Evolutionary conservation across 2,113 vertebrate species (phyloP).

Genomic region (Hippocampus comes): DNA sequence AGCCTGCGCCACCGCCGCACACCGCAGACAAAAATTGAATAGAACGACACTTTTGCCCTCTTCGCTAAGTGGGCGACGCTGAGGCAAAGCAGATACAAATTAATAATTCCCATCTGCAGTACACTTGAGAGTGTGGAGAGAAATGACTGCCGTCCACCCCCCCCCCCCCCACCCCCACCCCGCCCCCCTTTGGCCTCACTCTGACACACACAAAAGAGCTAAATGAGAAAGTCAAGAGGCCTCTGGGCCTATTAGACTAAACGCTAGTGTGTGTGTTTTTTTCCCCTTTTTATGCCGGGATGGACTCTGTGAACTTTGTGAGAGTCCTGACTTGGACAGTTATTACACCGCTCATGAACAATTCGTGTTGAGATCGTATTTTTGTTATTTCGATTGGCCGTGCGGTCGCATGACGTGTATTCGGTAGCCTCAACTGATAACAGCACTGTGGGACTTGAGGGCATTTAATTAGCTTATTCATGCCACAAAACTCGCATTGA

Average conservation of each 20-base stretch:
- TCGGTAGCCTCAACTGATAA: background rate
- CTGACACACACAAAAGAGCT: constrained; percentile 68
- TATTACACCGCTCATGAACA: constrained; percentile 27
- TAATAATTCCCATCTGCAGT: constrained; percentile 80
- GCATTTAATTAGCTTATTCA: background rate
- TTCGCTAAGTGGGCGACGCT: constrained; percentile 62
- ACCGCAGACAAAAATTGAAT: constrained; percentile 72
- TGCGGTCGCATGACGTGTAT: background rate
- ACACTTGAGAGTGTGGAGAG: constrained; percentile 58
- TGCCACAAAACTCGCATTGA: background rate
- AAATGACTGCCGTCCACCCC: constrained; percentile 64
- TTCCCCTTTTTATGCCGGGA: constrained; percentile 37
- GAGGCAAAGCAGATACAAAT: constrained; percentile 80
- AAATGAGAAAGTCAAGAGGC: constrained; percentile 75
- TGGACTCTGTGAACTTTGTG: constrained; percentile 66
- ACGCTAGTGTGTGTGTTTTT: constrained; percentile 59
- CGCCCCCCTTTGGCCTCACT: constrained; percentile 47
- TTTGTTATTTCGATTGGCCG: constrained; percentile 4
- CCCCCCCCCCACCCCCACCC: constrained; percentile 42
- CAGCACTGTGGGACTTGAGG: background rate
- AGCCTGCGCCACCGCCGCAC: constrained; percentile 90
- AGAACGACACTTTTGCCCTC: constrained; percentile 68
- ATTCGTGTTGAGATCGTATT: constrained; percentile 39
- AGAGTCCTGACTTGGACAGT: constrained; percentile 37
- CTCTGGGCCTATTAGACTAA: constrained; percentile 72